These are phyloP conservation scores for Melanerpes formicivorus DNA, from an alignment of 2,113 vertebrate genomes.

Conservation along the genomic window DNA sequence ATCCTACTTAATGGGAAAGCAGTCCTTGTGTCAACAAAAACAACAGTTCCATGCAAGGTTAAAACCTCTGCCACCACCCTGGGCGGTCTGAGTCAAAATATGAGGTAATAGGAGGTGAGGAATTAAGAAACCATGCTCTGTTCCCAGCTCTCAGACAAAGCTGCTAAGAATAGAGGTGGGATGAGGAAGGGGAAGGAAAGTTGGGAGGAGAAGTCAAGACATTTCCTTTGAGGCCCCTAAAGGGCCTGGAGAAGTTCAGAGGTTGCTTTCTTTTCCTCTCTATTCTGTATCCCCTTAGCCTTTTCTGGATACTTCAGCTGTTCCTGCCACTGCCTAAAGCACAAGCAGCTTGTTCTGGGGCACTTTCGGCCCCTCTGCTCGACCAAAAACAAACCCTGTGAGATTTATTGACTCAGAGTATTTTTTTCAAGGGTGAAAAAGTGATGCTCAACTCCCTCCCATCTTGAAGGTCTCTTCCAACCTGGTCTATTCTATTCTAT, in stretches of 20 bases:
- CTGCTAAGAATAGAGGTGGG: conserved; percentile 55
- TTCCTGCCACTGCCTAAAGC: neutral
- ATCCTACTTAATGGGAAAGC: neutral
- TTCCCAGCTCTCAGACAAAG: conserved; percentile 38
- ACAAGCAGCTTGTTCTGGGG: neutral
- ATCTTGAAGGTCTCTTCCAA: too few species aligned
- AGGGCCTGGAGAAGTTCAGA: conserved; percentile 13
- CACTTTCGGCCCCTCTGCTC: neutral
- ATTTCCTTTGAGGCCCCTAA: conserved; percentile 54
- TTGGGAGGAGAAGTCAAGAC: conserved; percentile 49
- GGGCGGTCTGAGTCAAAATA: neutral
- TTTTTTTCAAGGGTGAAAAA: neutral
- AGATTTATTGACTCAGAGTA: neutral
- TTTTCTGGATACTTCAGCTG: neutral
- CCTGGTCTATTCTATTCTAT: too few species aligned
- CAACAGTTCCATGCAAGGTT: neutral
- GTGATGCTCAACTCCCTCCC: too few species aligned
- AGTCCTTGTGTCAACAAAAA: neutral
- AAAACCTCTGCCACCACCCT: neutral
- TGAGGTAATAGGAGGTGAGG: conserved; percentile 23
- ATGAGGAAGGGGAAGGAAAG: conserved; percentile 53
- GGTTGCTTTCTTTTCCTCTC: conserved; percentile 1
- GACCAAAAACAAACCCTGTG: neutral
- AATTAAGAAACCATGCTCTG: neutral
- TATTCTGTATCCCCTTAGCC: neutral